Base-by-base conservation (phyloP, 2,113 vertebrate genomes). In the Xiphias gladius region DNA sequence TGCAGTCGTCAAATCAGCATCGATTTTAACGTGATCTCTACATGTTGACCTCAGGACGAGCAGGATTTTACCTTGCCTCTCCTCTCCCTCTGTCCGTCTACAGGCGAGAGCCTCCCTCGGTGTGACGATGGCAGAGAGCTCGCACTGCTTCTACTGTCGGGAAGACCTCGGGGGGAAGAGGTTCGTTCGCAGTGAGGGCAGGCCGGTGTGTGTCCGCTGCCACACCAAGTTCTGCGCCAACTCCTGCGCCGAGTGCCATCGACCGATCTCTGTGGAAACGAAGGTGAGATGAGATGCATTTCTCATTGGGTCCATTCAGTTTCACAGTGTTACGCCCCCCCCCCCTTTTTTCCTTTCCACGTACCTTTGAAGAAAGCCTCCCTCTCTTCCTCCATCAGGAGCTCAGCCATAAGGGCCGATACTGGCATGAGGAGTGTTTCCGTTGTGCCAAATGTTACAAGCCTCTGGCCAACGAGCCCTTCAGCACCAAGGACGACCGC, bases 191-290 rank as follows among this genome's bases (percentile, higher is more conserved):
- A 98, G 96, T 30, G 97, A 99, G 5, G 97, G 96, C 1, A 93
- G 93, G 35, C 96, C 96, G 26, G 97, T 97, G 93, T 99, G 98
- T 0, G 94, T 98, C 68, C 97, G 96, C 85, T 99, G 98, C 92
- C 97, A 98, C 1, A 97, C 98, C 62, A 99, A 98, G 93, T 94
- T 99, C 94, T 98, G 97, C 0, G 97, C 98, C 95, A 98, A 98
- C 95, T 96, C 95, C 87, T 99, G 98, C 9, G 93, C 86, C 0
- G 97, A 98, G 72, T 99, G 98, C 90, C 96, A 94, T 71, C 97
- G 97, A 68, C 96, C 97, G 80, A 99, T 99, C 0, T 94, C 97
- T 0, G 97, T 97, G 0, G 97, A 98, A 73, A 94, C 97, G 67
- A 99, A 99, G 97, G 77, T 69, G 70, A 58, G 58, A 22, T 32